Conservation (phyloP, 2,888 invertebrate genomes). For the Sesamia inferens region DNA sequence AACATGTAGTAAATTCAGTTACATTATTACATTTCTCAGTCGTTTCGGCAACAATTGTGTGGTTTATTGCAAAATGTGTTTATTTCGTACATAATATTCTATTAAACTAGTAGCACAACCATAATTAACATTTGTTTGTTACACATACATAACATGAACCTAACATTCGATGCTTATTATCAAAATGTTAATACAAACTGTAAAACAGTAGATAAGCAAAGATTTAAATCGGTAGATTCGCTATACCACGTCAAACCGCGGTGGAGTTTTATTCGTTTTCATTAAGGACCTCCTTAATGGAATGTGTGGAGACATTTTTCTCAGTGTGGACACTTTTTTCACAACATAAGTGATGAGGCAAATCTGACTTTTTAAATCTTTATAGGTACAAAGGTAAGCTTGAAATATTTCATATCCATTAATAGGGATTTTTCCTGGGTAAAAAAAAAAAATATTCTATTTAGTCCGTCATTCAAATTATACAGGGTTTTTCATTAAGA, state of each 20-base stretch:
- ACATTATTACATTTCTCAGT: neutral
- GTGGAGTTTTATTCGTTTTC: neutral
- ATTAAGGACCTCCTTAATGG: neutral
- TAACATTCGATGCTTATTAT: neutral
- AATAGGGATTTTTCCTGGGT: too few species aligned
- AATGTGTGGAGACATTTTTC: neutral
- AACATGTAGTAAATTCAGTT: neutral
- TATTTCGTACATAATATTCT: neutral
- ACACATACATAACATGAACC: too few species aligned
- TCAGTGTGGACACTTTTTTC: neutral
- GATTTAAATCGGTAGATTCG: neutral
- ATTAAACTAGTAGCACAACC: neutral
- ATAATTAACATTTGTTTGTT: too few species aligned
- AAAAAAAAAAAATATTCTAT: too few species aligned
- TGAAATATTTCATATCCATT: neutral
- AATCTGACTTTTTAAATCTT: neutral
- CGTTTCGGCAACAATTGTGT: neutral
- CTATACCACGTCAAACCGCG: neutral
- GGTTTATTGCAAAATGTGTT: neutral
- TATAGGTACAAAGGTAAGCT: neutral
- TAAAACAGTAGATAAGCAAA: neutral
- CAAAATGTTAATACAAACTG: neutral
- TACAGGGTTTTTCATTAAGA: too few species aligned
- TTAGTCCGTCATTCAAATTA: too few species aligned
- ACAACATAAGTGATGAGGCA: neutral